A percentile compares a stretch with the other conserved stretches of the same genome.
These are phyloP conservation scores for Lophura nycthemera DNA, from an alignment of 2,113 vertebrate genomes.

Conservation along the genomic window DNA sequence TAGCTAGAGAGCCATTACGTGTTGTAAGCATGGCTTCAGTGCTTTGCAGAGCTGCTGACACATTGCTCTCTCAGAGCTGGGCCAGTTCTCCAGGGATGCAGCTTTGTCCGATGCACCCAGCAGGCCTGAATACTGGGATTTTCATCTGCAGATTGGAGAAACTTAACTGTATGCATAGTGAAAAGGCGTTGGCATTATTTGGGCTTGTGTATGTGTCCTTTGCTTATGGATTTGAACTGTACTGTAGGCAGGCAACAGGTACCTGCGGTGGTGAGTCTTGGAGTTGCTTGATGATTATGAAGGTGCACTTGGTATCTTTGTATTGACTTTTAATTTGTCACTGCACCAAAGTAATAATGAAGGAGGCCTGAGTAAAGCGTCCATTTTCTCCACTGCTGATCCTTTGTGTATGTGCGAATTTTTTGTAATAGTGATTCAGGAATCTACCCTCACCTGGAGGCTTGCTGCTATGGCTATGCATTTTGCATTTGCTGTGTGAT, in stretches of 20 bases:
- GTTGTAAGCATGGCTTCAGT: neutral
- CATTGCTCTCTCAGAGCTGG: no score
- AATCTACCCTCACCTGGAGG: neutral
- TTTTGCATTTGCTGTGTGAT: neutral
- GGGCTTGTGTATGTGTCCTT: neutral
- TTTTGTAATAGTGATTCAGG: neutral
- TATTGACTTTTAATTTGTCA: neutral
- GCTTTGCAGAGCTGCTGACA: neutral
- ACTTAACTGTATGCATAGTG: neutral
- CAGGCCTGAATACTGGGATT: neutral
- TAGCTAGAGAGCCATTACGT: neutral
- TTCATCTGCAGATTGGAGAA: neutral
- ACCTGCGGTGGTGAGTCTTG: neutral
- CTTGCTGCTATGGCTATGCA: neutral
- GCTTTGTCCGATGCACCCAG: no score
- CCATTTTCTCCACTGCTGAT: neutral
- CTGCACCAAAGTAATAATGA: neutral
- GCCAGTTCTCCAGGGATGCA: neutral
- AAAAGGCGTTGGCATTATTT: neutral
- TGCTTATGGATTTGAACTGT: neutral
- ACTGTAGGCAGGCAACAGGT: neutral
- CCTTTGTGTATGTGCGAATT: neutral
- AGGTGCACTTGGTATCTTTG: neutral
- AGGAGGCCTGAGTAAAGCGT: neutral
- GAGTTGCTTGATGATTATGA: neutral